These are phyloP conservation scores for Cyanoderma ruficeps DNA, from an alignment of 2,113 vertebrate species.

Conservation along the genomic window DNA sequence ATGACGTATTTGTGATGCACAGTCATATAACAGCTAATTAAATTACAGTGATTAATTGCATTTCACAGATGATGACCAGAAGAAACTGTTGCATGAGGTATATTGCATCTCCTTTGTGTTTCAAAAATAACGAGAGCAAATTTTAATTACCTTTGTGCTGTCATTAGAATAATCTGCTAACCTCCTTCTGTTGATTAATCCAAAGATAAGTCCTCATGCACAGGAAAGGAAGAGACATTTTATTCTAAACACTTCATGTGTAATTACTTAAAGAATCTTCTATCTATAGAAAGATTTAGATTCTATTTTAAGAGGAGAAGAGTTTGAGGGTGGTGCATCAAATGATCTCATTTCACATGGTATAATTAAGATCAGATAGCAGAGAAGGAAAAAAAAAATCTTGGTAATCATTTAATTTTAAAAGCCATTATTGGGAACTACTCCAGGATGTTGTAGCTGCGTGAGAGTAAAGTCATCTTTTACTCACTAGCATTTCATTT, in stretches of 20 bases:
- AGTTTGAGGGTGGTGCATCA: neutral
- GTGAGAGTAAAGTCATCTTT: neutral
- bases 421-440: neutral
- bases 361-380: neutral
- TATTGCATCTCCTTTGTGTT: neutral
- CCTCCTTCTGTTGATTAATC: neutral
- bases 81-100: neutral
- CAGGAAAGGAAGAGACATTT: neutral
- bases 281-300: neutral
- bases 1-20: neutral
- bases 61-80: neutral
- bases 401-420: neutral
- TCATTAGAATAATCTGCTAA: neutral
- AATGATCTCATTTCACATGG: neutral
- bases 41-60: neutral
- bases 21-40: neutral
- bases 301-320: slow-evolving; percentile 1
- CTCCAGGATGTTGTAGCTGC: neutral
- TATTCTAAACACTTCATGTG: neutral
- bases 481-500: neutral
- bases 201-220: neutral
- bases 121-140: neutral
- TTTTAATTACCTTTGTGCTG: neutral
- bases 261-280: slow-evolving; percentile 10
- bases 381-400: neutral